Evolutionary conservation across 2,888 invertebrate genomes (phyloP), one percentile per base, ranked within the genome.

Genomic region (Plebejus argus): DNA sequence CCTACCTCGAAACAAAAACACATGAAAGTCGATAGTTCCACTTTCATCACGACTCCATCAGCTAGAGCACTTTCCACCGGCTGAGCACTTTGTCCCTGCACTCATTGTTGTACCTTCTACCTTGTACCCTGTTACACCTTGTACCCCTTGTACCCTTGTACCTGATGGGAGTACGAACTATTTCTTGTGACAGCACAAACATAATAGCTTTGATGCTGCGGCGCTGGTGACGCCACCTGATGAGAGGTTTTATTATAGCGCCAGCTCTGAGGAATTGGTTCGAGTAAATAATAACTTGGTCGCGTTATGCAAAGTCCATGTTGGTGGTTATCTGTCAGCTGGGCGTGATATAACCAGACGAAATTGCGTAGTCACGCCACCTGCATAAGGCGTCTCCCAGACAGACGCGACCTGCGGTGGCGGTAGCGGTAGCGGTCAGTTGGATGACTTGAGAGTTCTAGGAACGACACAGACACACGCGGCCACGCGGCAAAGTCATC

Each of bases 1-100:
- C 53, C 53, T 18, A 20, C 58, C 20, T 58, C 8, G 20, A 7
- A 7, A 28, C 39, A 72, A 75, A 23, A 18, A 56, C 10, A 23
- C 49, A 23, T 20, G 28, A 56, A 78, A 78, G 77, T 79, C 79
- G 80, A 81, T 82, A 81, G 82, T 80, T 80, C 78, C 83, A 84
- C 83, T 85, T 82, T 83, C 84, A 84, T 83, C 81, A 80, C 77
- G 79, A 76, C 78, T 79, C 84, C 87, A 87, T 87, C 85, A 84
- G 83, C 84, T 84, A 85, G 83, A 78, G 82, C 81, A 79, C 83
- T 86, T 89, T 88, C 88, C 86, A 83, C 83, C 78, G 85, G 81
- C 80, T 83, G 89, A 82, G 81, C 87, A 84, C 86, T 85, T 90
- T 90, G 87, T 90, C 77, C 35, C 66, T 72, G 39, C 61, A 28